Evolutionary conservation across 2,113 vertebrate species (phyloP).

Genomic region (Phodopus roborovskii): DNA sequence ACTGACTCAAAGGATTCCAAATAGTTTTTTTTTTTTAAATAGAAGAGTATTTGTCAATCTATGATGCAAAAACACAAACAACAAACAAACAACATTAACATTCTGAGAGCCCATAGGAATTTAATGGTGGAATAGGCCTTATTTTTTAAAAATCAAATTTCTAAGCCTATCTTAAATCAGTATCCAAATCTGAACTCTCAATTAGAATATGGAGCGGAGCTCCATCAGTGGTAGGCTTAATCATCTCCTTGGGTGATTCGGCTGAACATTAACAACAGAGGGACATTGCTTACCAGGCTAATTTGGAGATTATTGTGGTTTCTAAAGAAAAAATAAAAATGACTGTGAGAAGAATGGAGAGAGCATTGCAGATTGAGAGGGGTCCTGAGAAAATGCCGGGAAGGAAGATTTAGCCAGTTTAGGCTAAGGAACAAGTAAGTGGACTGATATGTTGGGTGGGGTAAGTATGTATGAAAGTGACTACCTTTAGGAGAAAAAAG

Average conservation of each 20-base stretch:
- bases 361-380: background rate
- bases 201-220: background rate
- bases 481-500: background rate
- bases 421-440: background rate
- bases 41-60: constrained; percentile 55
- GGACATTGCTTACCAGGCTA: background rate
- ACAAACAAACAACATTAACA: background rate
- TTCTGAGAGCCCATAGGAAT: background rate
- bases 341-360: background rate
- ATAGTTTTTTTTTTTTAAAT: constrained; percentile 15
- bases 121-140: background rate
- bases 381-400: background rate
- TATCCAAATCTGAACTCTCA: background rate
- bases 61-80: constrained; percentile 3
- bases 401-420: constrained; percentile 7
- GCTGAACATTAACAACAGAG: constrained; percentile 24
- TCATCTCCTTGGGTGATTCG: background rate
- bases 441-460: background rate
- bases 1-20: constrained; percentile 53
- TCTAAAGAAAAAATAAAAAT: background rate
- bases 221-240: constrained; percentile 1
- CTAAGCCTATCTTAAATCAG: background rate
- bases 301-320: constrained; percentile 10
- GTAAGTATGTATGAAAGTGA: background rate
- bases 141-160: constrained; percentile 34